Percentiles rank a stretch among this genome's conserved stretches.
Conservation (phyloP, 2,797 vertebrate genomes). For the Tokudaia tokunoshimensis region DNA sequence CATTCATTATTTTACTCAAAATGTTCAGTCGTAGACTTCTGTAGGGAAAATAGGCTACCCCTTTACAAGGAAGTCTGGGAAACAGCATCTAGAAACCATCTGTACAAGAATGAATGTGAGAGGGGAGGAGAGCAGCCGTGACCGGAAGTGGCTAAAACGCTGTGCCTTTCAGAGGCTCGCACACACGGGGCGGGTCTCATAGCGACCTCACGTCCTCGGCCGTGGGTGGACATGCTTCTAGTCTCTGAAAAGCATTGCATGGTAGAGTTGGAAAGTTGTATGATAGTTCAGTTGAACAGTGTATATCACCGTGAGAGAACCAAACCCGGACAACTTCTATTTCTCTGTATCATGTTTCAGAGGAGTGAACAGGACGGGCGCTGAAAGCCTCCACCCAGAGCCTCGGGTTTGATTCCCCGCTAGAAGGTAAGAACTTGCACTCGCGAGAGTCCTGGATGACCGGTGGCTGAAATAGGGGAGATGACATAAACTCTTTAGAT, state of each 20-base stretch:
- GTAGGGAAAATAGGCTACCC: background rate
- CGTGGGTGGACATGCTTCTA: background rate
- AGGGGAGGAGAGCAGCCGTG: background rate
- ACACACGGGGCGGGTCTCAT: fast-evolving
- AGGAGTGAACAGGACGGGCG: background rate
- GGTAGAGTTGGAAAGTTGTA: background rate
- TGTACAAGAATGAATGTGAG: background rate
- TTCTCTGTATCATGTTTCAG: background rate
- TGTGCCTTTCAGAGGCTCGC: background rate
- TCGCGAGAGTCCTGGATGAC: background rate
- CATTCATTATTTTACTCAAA: background rate
- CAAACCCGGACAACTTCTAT: slow-evolving; percentile 9
- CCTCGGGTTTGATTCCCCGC: background rate
- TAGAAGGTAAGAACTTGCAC: slow-evolving; percentile 3
- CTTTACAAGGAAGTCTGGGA: background rate
- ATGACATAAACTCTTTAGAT: background rate
- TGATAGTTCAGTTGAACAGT: background rate
- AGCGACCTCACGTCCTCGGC: background rate
- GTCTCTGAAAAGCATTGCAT: background rate
- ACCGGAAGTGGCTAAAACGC: background rate
- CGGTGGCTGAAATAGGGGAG: background rate
- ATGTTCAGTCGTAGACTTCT: background rate
- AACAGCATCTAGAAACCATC: background rate
- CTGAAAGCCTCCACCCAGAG: background rate
- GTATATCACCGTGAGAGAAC: background rate